These are phyloP conservation scores for Minunthozetes semirufus DNA, from an alignment of 2,888 invertebrate species.

Conservation along the genomic window DNA sequence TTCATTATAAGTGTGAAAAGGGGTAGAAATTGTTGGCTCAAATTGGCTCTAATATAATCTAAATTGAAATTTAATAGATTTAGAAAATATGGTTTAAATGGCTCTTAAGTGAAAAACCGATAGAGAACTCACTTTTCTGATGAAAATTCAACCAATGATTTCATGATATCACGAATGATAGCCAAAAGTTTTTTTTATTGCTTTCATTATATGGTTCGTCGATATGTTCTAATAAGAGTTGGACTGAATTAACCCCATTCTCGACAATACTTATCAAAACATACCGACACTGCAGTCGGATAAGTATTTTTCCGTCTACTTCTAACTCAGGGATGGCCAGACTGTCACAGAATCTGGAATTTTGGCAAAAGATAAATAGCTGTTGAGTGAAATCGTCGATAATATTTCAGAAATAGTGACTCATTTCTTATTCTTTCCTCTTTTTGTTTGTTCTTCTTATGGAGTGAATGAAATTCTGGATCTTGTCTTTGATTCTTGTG, in stretches of 20 bases:
- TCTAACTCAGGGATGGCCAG: too few relatives aligned
- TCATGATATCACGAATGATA: not conserved
- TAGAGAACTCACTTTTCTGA: not conserved
- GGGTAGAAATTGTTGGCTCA: not conserved
- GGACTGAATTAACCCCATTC: constrained; percentile 31
- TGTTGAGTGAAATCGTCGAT: too few relatives aligned
- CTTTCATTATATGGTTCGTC: not conserved
- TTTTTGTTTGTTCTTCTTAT: too few relatives aligned
- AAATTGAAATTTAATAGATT: not conserved
- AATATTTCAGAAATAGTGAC: too few relatives aligned
- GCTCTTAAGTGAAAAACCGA: not conserved
- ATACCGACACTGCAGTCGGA: not conserved
- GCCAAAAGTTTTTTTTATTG: not conserved
- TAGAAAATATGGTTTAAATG: not conserved
- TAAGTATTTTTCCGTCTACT: constrained; percentile 9
- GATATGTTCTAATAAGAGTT: constrained; percentile 3
- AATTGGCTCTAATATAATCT: not conserved
- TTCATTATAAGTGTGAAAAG: not conserved
- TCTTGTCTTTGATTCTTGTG: too few relatives aligned
- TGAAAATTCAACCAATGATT: constrained; percentile 6
- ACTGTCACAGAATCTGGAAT: too few relatives aligned
- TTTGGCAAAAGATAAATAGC: too few relatives aligned
- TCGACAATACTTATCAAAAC: constrained; percentile 14
- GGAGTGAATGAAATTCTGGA: too few relatives aligned
- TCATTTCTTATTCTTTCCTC: too few relatives aligned